A percentile compares a stretch with the other conserved stretches of the same genome.
Evolutionary conservation across 2,797 vertebrate genomes (phyloP).

Genomic region (Cryptoblepharus egeriae): DNA sequence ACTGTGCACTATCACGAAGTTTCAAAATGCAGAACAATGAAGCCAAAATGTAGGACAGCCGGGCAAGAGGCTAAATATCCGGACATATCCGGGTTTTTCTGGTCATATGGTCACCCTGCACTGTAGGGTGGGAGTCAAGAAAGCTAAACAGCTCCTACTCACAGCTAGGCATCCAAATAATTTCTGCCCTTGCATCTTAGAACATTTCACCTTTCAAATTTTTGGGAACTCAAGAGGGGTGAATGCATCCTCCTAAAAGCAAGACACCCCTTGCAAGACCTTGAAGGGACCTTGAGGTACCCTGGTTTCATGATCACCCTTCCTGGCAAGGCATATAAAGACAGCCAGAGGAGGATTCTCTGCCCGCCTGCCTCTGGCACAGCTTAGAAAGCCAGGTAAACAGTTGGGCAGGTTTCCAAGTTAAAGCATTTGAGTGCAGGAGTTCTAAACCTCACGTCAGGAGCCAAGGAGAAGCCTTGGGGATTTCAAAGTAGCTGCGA

Average conservation of each 20-base stretch:
- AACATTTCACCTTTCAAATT: neutral
- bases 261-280: neutral
- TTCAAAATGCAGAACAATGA: too few relatives aligned
- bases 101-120: too few relatives aligned
- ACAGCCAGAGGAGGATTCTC: too few relatives aligned
- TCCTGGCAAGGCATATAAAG: neutral
- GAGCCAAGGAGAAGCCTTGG: neutral
- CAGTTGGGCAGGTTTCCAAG: too few relatives aligned
- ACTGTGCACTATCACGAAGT: too few relatives aligned
- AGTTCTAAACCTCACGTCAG: neutral
- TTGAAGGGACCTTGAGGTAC: too few relatives aligned
- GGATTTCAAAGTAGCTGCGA: neutral
- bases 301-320: too few relatives aligned
- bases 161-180: neutral
- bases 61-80: too few relatives aligned
- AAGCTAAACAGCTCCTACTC: neutral
- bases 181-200: neutral
- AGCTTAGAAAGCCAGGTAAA: too few relatives aligned
- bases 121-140: neutral
- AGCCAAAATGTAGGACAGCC: too few relatives aligned
- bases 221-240: neutral
- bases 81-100: too few relatives aligned
- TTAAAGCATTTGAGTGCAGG: neutral
- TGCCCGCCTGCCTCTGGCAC: too few relatives aligned
- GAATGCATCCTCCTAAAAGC: neutral